Conservation (phyloP, 2,888 invertebrate genomes). For the Parapristionchus giblindavisi region DNA sequence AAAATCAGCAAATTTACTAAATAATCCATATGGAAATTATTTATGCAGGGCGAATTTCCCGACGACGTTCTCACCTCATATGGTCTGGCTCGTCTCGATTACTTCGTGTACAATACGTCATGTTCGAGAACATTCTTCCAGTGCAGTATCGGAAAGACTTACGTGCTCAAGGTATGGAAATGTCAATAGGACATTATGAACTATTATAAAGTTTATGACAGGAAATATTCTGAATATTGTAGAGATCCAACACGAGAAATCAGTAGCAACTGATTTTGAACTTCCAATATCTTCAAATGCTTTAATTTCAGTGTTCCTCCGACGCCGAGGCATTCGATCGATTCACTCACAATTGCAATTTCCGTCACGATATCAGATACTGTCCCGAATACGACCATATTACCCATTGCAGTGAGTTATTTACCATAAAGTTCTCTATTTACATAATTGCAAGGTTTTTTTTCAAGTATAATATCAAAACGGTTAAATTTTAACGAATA, state of each 20-base stretch:
- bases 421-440: too few relatives aligned
- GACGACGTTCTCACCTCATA: conserved; percentile 54
- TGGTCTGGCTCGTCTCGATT: conserved; percentile 59
- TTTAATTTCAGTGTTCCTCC: conserved; percentile 52
- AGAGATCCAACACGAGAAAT: background rate
- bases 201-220: background rate
- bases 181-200: too few relatives aligned
- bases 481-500: too few relatives aligned
- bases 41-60: conserved; percentile 50
- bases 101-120: conserved; percentile 66
- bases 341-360: conserved; percentile 64
- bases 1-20: too few relatives aligned
- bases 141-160: conserved; percentile 67
- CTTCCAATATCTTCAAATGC: too few relatives aligned
- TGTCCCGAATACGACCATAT: conserved; percentile 69
- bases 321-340: conserved; percentile 64
- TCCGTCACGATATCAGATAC: conserved; percentile 58
- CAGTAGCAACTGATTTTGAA: too few relatives aligned
- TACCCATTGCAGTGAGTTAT: conserved; percentile 66
- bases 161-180: conserved; percentile 47
- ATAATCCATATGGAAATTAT: too few relatives aligned
- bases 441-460: too few relatives aligned
- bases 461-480: too few relatives aligned
- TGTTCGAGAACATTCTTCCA: conserved; percentile 66
- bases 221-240: background rate